These are phyloP conservation scores for Silvanus unidentatus DNA, from an alignment of 2,888 invertebrate species.

Conservation along the genomic window DNA sequence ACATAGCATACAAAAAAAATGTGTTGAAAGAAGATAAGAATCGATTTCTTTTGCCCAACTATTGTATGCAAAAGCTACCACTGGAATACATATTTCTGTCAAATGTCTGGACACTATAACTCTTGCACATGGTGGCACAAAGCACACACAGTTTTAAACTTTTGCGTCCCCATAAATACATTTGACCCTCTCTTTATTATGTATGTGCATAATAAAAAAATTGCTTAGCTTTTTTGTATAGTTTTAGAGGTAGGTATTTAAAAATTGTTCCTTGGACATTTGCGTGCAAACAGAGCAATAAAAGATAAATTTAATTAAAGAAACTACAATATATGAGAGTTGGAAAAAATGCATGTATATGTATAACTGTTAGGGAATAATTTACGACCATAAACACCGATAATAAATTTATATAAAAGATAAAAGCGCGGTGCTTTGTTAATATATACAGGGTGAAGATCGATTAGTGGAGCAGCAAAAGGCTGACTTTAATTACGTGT, in stretches of 20 bases:
- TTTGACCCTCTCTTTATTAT: not conserved
- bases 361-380: too few relatives aligned
- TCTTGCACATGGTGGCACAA: not conserved
- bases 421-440: too few relatives aligned
- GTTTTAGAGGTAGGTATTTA: too few relatives aligned
- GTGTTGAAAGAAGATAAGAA: conserved; percentile 39
- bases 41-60: conserved; percentile 30
- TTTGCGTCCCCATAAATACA: not conserved
- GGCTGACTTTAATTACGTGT: too few relatives aligned
- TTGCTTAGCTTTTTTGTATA: not conserved
- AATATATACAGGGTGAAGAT: too few relatives aligned
- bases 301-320: conserved; percentile 31
- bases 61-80: conserved; percentile 41
- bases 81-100: conserved; percentile 38
- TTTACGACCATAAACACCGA: too few relatives aligned
- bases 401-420: too few relatives aligned
- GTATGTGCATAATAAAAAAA: conserved; percentile 2
- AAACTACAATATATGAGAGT: conserved; percentile 20
- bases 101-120: conserved; percentile 29
- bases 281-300: conserved; percentile 29
- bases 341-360: too few relatives aligned
- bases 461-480: too few relatives aligned
- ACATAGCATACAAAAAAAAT: conserved; percentile 27
- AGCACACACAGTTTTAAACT: too few relatives aligned
- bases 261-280: conserved; percentile 10